Conservation (phyloP, 2,113 vertebrate species). For the Odocoileus hemionus region DNA sequence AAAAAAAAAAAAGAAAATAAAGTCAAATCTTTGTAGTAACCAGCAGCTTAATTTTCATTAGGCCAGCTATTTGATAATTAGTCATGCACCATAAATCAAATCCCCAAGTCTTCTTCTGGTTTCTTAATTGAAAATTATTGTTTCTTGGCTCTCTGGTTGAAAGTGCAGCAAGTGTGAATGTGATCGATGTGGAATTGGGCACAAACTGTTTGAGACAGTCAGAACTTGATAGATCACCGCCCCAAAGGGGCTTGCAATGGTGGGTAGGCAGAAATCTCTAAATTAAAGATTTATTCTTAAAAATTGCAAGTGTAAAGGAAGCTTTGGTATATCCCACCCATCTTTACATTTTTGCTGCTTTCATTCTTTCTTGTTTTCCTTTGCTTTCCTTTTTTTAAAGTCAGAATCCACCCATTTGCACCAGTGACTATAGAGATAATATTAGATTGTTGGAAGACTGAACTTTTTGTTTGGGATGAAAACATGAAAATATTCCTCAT, state of each 20-base stretch:
- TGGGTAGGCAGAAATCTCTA: slow-evolving; percentile 87
- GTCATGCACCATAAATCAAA: slow-evolving; percentile 98
- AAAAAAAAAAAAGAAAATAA: slow-evolving; percentile 91
- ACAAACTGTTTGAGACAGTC: slow-evolving; percentile 97
- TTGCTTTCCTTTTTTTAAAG: background rate
- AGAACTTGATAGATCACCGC: slow-evolving; percentile 95
- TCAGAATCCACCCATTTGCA: slow-evolving; percentile 41
- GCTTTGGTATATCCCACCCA: slow-evolving; percentile 63
- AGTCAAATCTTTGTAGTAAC: slow-evolving; percentile 88
- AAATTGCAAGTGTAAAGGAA: slow-evolving; percentile 75
- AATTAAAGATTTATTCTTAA: slow-evolving; percentile 86
- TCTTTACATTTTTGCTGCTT: slow-evolving; percentile 57
- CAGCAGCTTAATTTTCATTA: slow-evolving; percentile 91
- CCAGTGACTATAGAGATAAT: background rate
- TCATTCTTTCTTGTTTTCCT: slow-evolving; percentile 52
- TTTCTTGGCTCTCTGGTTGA: slow-evolving; percentile 88
- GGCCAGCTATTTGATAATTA: slow-evolving; percentile 91
- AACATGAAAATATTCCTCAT: slow-evolving; percentile 57
- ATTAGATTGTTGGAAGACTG: slow-evolving; percentile 51
- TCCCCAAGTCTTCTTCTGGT: slow-evolving; percentile 90
- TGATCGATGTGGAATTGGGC: slow-evolving; percentile 95
- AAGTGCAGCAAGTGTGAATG: slow-evolving; percentile 86
- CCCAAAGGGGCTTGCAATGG: slow-evolving; percentile 86
- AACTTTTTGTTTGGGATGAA: slow-evolving; percentile 54
- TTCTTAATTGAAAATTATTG: slow-evolving; percentile 98